Base-by-base conservation (phyloP, 1,140 invertebrate species). In the Zaprionus vittiger region DNA sequence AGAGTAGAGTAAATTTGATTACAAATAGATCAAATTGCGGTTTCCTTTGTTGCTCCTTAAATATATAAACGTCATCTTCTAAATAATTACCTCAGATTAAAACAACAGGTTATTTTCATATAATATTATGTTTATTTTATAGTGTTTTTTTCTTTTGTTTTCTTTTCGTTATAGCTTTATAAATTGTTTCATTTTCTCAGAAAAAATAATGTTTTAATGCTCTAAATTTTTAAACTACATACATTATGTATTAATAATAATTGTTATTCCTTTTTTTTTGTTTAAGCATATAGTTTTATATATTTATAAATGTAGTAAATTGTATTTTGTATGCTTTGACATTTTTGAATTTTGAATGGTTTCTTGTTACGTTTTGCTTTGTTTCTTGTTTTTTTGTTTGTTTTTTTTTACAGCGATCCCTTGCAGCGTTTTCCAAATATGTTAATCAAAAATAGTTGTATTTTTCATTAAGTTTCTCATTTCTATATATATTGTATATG, bases 181-280 rank as follows among this genome's bases (percentile, higher is more conserved):
- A 83, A 80, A 72, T 81, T 73, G 69, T 78, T 84, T 73, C 71
- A 84, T 89, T 89, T 89, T 90, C 85, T 90, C 85, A 89, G 85
- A 89, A 89, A 89, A 85, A 90, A 87, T 66, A 75, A 79, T 71
- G 62, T 34, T 77, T 62, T 78, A 77, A 72, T 68, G 74, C 55
- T 82, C 65, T 78, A 77, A 56, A 62, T 56, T 15, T 72, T 66
- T 68, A 38, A 63, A 74, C 71, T 73, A 77, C 75, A 59, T 77
- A 73, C 70, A 73, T 61, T 31, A 63, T 68, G 41, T 52, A 68
- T 73, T 73, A 54, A 31, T 68, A 59, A 47, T 59, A 47, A 60
- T 60, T 52, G 14, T 52, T 59, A 57, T 49, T 44, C 5, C 20
- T 60, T 59, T 34, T n/a, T 55, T 52, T 57, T 73, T 24, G 15